Percentiles rank a stretch among this genome's conserved stretches.
Conservation (phyloP, 2,113 vertebrate species). For the Puffinus mauretanicus region DNA sequence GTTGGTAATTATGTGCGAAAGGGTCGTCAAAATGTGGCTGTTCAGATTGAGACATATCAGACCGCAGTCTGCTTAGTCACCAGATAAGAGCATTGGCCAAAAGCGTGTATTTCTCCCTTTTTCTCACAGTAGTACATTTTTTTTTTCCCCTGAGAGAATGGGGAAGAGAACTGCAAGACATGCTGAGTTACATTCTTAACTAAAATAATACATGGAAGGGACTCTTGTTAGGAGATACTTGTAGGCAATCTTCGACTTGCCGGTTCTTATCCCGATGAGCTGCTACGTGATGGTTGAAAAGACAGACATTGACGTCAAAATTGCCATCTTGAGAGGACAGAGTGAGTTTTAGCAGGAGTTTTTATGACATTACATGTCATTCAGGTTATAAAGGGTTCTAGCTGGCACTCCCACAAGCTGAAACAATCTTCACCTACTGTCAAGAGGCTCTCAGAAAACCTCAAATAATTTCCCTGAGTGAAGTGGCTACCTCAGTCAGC, state of each 20-base stretch:
- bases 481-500: conserved; percentile 52
- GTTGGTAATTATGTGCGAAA: not conserved
- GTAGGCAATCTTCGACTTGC: not conserved
- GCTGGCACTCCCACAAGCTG: conserved; percentile 29
- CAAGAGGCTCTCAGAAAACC: conserved; percentile 45
- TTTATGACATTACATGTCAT: conserved; percentile 13
- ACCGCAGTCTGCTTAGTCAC: conserved; percentile 48
- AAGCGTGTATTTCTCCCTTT: not conserved
- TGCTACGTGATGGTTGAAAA: not conserved
- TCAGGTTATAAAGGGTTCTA: conserved; percentile 22
- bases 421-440: conserved; percentile 36
- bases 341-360: conserved; percentile 26
- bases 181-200: not conserved
- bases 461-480: conserved; percentile 46
- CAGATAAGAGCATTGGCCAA: conserved; percentile 12
- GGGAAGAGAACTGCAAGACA: not conserved
- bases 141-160: not conserved
- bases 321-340: not conserved
- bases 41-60: conserved; percentile 42
- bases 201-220: not conserved
- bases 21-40: not conserved
- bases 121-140: not conserved
- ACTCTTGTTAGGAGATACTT: not conserved
- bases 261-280: not conserved
- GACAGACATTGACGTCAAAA: not conserved